Evolutionary conservation across 2,888 invertebrate genomes (phyloP).

Genomic region (Macrophya annulata): DNA sequence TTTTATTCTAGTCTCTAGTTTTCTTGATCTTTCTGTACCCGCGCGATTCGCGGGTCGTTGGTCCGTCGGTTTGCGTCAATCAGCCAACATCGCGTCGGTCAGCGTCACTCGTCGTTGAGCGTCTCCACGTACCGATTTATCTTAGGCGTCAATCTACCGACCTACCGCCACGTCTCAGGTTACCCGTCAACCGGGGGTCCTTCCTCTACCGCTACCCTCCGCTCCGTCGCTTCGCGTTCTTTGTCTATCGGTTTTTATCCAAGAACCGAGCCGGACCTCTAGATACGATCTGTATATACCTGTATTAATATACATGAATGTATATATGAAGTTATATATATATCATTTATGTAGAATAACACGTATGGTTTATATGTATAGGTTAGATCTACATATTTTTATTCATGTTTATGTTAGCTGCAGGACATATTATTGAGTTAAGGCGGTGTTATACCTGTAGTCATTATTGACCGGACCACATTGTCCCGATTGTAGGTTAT

Average conservation of each 20-base stretch:
- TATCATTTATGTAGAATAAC: not conserved
- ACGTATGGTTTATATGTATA: not conserved
- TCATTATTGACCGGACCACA: not conserved
- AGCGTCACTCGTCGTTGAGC: constrained; percentile 60
- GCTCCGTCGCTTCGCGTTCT: constrained; percentile 60
- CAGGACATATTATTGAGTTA: not conserved
- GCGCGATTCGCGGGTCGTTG: constrained; percentile 77
- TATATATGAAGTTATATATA: not conserved
- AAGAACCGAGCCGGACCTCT: constrained; percentile 6
- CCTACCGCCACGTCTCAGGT: constrained; percentile 76
- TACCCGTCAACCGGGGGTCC: constrained; percentile 66
- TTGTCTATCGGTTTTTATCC: constrained; percentile 39
- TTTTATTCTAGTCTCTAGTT: not conserved
- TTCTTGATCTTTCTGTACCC: constrained; percentile 15
- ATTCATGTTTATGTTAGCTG: not conserved
- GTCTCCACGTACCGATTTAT: constrained; percentile 76
- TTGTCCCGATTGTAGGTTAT: not conserved
- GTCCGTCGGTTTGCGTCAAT: constrained; percentile 76
- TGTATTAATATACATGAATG: constrained; percentile 34
- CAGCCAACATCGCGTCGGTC: constrained; percentile 69
- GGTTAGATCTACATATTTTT: not conserved
- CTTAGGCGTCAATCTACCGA: constrained; percentile 78
- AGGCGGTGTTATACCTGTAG: constrained; percentile 2
- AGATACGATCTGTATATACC: constrained; percentile 56
- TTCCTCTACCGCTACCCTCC: constrained; percentile 56